These are phyloP conservation scores for Harpagoxenus sublaevis DNA, from an alignment of 2,888 invertebrate species.

Conservation along the genomic window DNA sequence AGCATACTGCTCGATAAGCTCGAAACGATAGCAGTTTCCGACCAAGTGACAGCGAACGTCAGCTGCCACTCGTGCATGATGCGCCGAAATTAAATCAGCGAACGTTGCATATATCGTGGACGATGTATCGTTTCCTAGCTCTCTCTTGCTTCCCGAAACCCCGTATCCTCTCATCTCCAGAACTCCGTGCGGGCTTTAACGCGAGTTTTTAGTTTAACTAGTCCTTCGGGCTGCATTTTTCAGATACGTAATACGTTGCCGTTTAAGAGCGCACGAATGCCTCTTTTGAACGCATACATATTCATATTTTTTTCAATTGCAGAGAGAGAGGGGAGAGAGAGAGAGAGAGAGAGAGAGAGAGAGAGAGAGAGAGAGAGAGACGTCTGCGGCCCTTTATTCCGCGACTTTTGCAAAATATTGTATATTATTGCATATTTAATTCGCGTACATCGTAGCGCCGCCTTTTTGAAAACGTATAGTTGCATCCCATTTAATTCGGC, in stretches of 20 bases:
- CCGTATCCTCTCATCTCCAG: slow-evolving; percentile 18
- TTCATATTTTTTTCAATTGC: slow-evolving; percentile 53
- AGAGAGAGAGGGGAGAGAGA: not conserved
- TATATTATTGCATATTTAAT: slow-evolving; percentile 36
- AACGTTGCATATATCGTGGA: slow-evolving; percentile 43
- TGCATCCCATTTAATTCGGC: slow-evolving; percentile 29
- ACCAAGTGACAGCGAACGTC: slow-evolving; percentile 55
- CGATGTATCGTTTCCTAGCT: slow-evolving; percentile 37
- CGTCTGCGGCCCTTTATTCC: slow-evolving; percentile 26
- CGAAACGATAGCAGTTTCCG: slow-evolving; percentile 58
- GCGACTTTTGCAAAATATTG: slow-evolving; percentile 48
- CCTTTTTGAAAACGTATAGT: slow-evolving; percentile 22
- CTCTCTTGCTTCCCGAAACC: not conserved
- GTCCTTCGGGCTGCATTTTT: slow-evolving; percentile 48
- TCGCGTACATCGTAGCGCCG: not conserved
- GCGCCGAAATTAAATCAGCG: slow-evolving; percentile 57
- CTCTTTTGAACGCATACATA: slow-evolving; percentile 47
- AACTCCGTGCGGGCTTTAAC: slow-evolving; percentile 33
- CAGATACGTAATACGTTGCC: slow-evolving; percentile 32
- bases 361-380: not conserved
- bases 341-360: not conserved
- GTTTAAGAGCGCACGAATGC: slow-evolving; percentile 14
- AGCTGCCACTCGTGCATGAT: slow-evolving; percentile 57
- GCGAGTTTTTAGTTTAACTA: slow-evolving; percentile 61
- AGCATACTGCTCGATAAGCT: slow-evolving; percentile 56